phyloP scores from a whole-genome alignment of 2,888 invertebrate genomes.

The Sarcophaga rosellei region DNA sequence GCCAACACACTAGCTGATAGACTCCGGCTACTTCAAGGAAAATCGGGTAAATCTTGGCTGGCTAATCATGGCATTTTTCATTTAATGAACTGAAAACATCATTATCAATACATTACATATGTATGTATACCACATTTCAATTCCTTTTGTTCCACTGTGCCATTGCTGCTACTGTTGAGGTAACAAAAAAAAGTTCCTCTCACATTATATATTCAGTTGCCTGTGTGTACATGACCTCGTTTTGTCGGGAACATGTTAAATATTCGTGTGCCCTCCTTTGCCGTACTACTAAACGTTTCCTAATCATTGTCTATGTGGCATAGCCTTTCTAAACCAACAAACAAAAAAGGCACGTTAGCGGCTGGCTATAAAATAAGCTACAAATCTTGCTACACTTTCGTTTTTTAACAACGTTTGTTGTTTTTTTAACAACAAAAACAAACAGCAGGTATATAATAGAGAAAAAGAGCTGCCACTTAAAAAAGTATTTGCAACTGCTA shows the following conservation, averaged over 20 bases:
- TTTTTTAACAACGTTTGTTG: too few species aligned
- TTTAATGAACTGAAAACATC: too few species aligned
- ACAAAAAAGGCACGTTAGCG: conserved; percentile 20
- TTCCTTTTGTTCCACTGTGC: background rate
- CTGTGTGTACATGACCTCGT: conserved; percentile 50
- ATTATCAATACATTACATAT: too few species aligned
- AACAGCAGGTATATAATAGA: conserved; percentile 21
- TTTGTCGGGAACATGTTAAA: conserved; percentile 27
- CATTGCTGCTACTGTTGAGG: background rate
- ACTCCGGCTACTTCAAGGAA: too few species aligned
- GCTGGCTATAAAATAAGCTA: conserved; percentile 5
- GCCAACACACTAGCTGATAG: too few species aligned
- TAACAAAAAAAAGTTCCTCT: background rate
- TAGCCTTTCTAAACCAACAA: background rate
- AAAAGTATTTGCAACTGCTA: background rate
- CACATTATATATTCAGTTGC: conserved; percentile 27
- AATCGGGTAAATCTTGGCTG: too few species aligned
- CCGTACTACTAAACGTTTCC: conserved; percentile 40
- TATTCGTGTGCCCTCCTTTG: conserved; percentile 19
- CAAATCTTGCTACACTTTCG: conserved; percentile 26
- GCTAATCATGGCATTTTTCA: too few species aligned
- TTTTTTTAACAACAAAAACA: too few species aligned
- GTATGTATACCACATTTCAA: background rate
- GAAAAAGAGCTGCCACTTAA: conserved; percentile 21
- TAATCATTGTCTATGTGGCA: conserved; percentile 26